phyloP scores from a whole-genome alignment of 92 coral and sea anemone genomes.

The Phenganax subtilis region DNA sequence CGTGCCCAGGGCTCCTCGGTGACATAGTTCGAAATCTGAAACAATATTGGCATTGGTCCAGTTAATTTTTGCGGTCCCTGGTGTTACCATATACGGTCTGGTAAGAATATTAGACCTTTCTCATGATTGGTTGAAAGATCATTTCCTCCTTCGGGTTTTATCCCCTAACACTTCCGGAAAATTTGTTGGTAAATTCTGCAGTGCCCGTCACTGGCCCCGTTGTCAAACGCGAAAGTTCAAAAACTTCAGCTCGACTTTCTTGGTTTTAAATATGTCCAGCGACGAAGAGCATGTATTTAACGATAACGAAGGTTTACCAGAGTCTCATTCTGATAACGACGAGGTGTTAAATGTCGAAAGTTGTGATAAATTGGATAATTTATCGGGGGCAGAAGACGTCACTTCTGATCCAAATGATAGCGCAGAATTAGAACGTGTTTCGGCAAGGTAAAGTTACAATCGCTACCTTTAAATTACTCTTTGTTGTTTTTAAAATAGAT shows the following conservation, averaged over 20 bases:
- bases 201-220: not conserved
- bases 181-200: not conserved
- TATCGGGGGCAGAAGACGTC: constrained; percentile 7
- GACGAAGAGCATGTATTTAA: constrained; percentile 17
- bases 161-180: constrained; percentile 3
- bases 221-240: not conserved
- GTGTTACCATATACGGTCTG: constrained; percentile 22
- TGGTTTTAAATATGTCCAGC: constrained; percentile 22
- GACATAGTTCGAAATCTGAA: not conserved
- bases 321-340: constrained; percentile 3
- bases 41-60: not conserved
- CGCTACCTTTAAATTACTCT: not conserved
- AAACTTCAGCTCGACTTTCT: not conserved
- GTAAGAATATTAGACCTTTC: not conserved
- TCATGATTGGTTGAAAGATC: constrained; percentile 24
- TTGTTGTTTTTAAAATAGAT: too few species aligned
- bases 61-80: not conserved
- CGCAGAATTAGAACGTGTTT: not conserved
- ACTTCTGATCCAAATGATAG: not conserved
- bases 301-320: not conserved
- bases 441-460: constrained; percentile 29
- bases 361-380: constrained; percentile 1
- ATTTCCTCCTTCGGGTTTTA: constrained; percentile 8
- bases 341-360: not conserved
- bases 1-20: too few species aligned